Percentiles rank a stretch among this genome's conserved stretches.
phyloP scores from a whole-genome alignment of 2,797 vertebrate genomes.

The Varecia variegata region DNA sequence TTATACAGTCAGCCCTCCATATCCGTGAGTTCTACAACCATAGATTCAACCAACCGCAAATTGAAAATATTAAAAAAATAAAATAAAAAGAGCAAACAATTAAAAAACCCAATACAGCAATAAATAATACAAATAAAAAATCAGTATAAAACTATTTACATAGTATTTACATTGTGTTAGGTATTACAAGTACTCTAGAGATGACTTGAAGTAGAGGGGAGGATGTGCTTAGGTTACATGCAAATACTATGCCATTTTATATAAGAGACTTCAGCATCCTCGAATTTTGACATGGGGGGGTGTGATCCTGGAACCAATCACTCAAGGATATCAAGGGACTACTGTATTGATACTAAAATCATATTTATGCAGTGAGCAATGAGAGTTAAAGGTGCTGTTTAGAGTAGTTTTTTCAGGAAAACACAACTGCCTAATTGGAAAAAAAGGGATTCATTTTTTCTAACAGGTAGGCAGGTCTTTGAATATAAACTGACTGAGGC shows the following conservation, averaged over 20 bases:
- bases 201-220: not conserved
- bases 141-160: not conserved
- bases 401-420: slow-evolving; percentile 18
- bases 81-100: not conserved
- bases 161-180: not conserved
- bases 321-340: not conserved
- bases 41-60: not conserved
- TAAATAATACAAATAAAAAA: not conserved
- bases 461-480: not conserved
- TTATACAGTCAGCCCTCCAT: not conserved
- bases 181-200: not conserved
- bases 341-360: not conserved
- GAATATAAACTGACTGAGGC: not conserved
- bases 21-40: not conserved
- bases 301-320: not conserved
- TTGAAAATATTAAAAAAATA: not conserved
- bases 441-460: slow-evolving; percentile 5
- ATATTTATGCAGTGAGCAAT: slow-evolving; percentile 12
- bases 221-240: not conserved
- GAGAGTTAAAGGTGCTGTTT: not conserved
- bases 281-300: not conserved
- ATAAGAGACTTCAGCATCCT: not conserved
- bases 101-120: not conserved
- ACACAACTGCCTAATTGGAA: not conserved
- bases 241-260: not conserved